These are phyloP conservation scores for Solea senegalensis DNA, from an alignment of 2,113 vertebrate genomes.

Conservation along the genomic window DNA sequence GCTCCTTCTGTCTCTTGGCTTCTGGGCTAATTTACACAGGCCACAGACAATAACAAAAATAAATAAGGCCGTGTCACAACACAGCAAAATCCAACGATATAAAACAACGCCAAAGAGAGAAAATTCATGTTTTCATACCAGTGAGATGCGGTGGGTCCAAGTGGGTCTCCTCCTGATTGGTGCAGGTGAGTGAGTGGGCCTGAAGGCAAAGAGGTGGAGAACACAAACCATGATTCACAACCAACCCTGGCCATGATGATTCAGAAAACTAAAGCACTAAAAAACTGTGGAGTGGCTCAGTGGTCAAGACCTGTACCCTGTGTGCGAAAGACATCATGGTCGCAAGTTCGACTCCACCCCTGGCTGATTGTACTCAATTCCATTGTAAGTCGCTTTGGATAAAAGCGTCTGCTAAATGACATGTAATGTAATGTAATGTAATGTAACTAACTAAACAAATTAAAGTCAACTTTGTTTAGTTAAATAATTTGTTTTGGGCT, in stretches of 20 bases:
- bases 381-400: too few relatives aligned
- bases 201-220: conserved; percentile 55
- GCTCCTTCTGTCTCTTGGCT: conserved; percentile 19
- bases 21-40: conserved; percentile 17
- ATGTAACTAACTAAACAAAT: too few relatives aligned
- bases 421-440: too few relatives aligned
- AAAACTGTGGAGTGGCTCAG: too few relatives aligned
- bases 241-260: neutral
- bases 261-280: neutral
- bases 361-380: too few relatives aligned
- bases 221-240: neutral
- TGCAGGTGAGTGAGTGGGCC: conserved; percentile 92
- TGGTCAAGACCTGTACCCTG: too few relatives aligned
- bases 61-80: conserved; percentile 15
- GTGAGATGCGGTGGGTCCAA: conserved; percentile 88
- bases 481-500: neutral
- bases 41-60: conserved; percentile 14
- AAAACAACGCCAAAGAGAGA: neutral
- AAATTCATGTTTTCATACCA: conserved; percentile 79
- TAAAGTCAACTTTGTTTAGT: neutral
- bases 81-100: neutral
- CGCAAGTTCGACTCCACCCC: too few relatives aligned
- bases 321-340: too few relatives aligned
- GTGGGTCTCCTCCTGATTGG: conserved; percentile 91
- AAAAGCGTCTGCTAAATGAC: too few relatives aligned